These are phyloP conservation scores for Brienomyrus brachyistius DNA, from an alignment of 2,113 vertebrate genomes.

Conservation along the genomic window DNA sequence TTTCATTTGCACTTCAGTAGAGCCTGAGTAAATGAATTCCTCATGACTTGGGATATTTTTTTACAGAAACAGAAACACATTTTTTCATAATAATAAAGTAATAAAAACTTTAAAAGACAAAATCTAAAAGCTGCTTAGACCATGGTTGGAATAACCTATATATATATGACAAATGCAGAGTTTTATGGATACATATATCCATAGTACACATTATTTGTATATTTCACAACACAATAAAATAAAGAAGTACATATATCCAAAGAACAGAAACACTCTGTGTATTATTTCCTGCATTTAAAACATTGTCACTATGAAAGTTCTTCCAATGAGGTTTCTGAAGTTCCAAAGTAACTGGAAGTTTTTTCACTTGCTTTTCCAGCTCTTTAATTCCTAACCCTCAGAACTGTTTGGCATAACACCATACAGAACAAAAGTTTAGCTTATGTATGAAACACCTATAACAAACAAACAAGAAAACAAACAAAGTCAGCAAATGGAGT, in stretches of 20 bases:
- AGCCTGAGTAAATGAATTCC: background rate
- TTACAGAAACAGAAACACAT: background rate
- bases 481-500: background rate
- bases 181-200: background rate
- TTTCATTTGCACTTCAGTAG: background rate
- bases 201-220: background rate
- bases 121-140: background rate
- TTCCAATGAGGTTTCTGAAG: background rate
- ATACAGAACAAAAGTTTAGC: background rate
- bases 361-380: background rate
- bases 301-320: background rate
- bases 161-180: background rate
- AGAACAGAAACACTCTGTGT: background rate
- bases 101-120: background rate
- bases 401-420: background rate
- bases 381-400: background rate
- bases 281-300: background rate
- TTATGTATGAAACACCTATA: background rate
- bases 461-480: background rate
- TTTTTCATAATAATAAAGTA: background rate
- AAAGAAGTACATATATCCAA: background rate
- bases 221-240: background rate
- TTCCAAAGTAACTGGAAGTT: background rate
- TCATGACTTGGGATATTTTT: background rate
- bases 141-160: background rate